phyloP scores from a whole-genome alignment of 2,113 vertebrate species.

The Muntiacus reevesi region DNA sequence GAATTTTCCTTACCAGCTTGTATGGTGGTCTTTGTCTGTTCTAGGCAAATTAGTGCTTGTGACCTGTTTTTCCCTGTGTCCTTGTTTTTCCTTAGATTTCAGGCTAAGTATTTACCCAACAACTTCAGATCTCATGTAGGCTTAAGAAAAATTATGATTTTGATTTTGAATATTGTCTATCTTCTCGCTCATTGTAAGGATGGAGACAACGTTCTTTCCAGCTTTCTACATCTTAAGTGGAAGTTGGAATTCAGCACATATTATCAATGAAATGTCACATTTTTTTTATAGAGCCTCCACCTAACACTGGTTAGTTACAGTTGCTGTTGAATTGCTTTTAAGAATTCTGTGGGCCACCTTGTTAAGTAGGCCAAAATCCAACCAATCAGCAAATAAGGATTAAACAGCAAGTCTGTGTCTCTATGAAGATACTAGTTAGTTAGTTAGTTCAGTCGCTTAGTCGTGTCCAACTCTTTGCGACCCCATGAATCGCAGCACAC shows the following conservation, averaged over 20 bases:
- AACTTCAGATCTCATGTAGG: neutral
- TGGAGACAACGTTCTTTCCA: neutral
- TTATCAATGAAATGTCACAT: slow-evolving; percentile 23
- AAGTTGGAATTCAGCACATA: neutral
- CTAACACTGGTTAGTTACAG: neutral
- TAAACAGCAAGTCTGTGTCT: neutral
- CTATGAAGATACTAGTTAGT: neutral
- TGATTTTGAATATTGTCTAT: neutral
- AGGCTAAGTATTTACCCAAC: neutral
- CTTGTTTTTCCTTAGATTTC: neutral
- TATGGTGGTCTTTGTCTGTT: neutral
- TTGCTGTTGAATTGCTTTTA: slow-evolving; percentile 3
- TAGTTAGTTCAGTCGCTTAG: no score
- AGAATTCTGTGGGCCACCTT: slow-evolving; percentile 4
- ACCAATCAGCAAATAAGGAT: neutral
- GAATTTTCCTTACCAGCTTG: neutral
- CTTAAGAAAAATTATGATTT: slow-evolving; percentile 3
- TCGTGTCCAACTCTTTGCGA: no score
- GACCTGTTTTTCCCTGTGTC: neutral
- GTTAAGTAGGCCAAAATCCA: slow-evolving; percentile 2
- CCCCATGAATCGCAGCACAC: no score
- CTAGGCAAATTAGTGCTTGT: neutral
- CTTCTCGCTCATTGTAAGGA: neutral
- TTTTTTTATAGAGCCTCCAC: neutral
- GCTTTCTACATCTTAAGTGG: neutral